Evolutionary conservation across 2,797 vertebrate genomes (phyloP).

Genomic region (Austrolebias charrua): DNA sequence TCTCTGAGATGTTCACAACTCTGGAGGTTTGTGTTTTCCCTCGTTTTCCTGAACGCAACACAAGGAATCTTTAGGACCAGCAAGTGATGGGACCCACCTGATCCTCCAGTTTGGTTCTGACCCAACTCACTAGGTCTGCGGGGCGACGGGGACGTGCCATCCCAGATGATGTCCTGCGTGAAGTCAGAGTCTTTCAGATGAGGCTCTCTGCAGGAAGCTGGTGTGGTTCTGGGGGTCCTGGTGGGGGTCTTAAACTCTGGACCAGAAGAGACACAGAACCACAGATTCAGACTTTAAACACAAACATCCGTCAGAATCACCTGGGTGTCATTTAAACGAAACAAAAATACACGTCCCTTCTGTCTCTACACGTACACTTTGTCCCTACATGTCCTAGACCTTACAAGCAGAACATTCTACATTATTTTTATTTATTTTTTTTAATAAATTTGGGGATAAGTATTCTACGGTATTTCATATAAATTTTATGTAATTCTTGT

Average conservation of each 20-base stretch:
- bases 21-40: conserved; percentile 33
- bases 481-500: too few species aligned
- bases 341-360: too few species aligned
- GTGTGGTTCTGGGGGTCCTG: conserved; percentile 42
- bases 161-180: conserved; percentile 95
- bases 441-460: too few species aligned
- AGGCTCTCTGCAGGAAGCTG: conserved; percentile 67
- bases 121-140: conserved; percentile 75
- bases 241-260: conserved; percentile 76
- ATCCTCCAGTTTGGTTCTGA: not conserved
- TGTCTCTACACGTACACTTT: too few species aligned
- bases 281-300: too few species aligned
- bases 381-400: too few species aligned
- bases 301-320: too few species aligned
- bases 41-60: conserved; percentile 61
- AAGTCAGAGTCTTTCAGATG: conserved; percentile 84
- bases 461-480: too few species aligned
- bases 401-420: too few species aligned
- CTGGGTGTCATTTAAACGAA: too few species aligned
- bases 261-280: not conserved
- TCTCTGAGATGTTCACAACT: conserved; percentile 72
- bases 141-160: conserved; percentile 86
- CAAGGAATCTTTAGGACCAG: not conserved
- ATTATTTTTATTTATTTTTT: too few species aligned
- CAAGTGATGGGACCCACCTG: too few species aligned